Percentiles rank a stretch among this genome's conserved stretches.
Evolutionary conservation across 2,888 invertebrate species (phyloP).

Genomic region (Dusona sp.): DNA sequence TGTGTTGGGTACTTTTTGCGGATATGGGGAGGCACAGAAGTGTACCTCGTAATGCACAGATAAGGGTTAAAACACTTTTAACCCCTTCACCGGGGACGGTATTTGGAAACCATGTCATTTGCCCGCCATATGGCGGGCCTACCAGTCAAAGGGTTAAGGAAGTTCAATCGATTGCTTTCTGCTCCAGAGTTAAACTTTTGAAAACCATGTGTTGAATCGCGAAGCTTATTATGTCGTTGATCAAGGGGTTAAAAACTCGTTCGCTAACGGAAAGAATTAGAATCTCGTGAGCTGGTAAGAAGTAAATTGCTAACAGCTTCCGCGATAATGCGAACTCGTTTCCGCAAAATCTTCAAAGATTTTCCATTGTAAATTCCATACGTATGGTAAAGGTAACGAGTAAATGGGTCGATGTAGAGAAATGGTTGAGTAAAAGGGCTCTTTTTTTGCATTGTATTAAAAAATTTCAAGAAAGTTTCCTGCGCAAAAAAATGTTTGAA

Average conservation of each 20-base stretch:
- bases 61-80: not conserved
- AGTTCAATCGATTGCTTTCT: not conserved
- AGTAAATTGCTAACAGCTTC: conserved; percentile 61
- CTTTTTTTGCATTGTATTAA: not conserved
- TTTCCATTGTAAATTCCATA: conserved; percentile 35
- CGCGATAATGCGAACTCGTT: conserved; percentile 56
- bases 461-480: not conserved
- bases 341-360: conserved; percentile 49
- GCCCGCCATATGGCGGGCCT: too few species aligned
- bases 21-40: not conserved
- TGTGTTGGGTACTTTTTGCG: not conserved
- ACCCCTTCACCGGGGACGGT: too few species aligned
- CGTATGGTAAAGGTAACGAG: conserved; percentile 23
- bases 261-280: not conserved
- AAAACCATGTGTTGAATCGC: conserved; percentile 6
- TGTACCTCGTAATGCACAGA: not conserved
- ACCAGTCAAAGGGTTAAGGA: too few species aligned
- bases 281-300: conserved; percentile 26
- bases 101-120: too few species aligned
- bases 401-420: not conserved
- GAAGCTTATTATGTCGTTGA: conserved; percentile 7
- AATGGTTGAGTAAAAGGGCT: not conserved
- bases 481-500: not conserved
- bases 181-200: not conserved
- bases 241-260: conserved; percentile 13